Base-by-base conservation (phyloP, 2,888 invertebrate genomes). In the Acanthosepion lycidas region DNA sequence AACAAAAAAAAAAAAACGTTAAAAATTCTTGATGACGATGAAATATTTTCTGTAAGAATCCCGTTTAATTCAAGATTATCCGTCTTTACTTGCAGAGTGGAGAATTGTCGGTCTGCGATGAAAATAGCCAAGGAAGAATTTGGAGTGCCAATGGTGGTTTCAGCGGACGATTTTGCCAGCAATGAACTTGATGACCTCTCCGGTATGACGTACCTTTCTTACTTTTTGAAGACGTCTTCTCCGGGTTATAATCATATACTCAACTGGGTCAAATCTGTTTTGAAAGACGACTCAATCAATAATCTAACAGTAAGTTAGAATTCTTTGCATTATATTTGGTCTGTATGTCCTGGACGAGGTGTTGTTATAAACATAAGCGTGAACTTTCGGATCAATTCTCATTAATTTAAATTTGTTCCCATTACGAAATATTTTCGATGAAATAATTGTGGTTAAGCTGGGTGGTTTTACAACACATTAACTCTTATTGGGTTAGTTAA, bases 191-290 rank as follows among this genome's bases (percentile, higher is more conserved):
- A 99, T 97, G 99, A 99, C 97, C 98, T 99, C 9, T 99, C 99
- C 1, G 99, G 99, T 95, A 99, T 99, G 99, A 99, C 99, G 0
- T 99, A 99, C 97, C 98, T 99, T 94, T 99, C 99, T 0, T 99
- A 99, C 97, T 99, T 99, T 97, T 99, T 99, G 98, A 99, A 99
- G 97, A 99, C 99, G 59, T 98, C 98, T 95, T 99, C 99, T 1
- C 98, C 99, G 0, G 98, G 99, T 6, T 99, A 99, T 97, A 98
- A 98, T 97, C 98, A 99, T 3, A 99, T 99, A 0, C 98, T 99
- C 96, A 98, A 99, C 96, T 99, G 99, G 99, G 99, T 99, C 94
- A 98, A 98, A 26, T 96, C 96, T 42, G 98, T 99, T 96, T 98
- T 99, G 95, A 98, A 99, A 95, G 98, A 98, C 95, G 97, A 98